Conservation (phyloP, 2,888 invertebrate species). For the Cryptophagus acutangulus region DNA sequence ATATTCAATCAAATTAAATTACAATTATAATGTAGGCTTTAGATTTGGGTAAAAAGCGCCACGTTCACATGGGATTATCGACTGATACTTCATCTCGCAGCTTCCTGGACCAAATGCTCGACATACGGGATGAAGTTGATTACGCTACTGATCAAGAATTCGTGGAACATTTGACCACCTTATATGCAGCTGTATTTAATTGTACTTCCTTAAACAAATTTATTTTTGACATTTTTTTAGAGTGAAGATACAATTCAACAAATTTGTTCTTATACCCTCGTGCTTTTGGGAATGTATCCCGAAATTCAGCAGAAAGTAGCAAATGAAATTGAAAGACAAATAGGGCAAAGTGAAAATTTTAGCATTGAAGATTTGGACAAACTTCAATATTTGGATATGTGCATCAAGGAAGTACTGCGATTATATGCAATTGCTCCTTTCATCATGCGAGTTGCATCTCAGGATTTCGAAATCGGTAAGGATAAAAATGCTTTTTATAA, state of each 20-base stretch:
- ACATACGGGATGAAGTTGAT: neutral
- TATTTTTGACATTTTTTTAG: neutral
- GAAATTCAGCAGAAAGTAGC: conserved; percentile 17
- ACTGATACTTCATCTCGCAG: no score
- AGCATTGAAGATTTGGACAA: conserved; percentile 27
- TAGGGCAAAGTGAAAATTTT: conserved; percentile 6
- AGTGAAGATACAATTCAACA: conserved; percentile 17
- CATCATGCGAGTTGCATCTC: conserved; percentile 31
- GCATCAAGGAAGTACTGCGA: conserved; percentile 37
- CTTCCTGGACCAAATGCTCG: neutral
- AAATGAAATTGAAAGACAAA: conserved; percentile 13
- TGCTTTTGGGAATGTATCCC: conserved; percentile 28
- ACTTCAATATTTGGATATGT: conserved; percentile 36
- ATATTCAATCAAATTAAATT: no score
- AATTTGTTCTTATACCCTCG: conserved; percentile 14
- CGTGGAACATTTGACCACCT: neutral
- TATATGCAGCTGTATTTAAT: neutral
- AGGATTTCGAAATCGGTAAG: conserved; percentile 31
- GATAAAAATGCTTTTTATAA: no score
- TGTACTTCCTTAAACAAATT: neutral
- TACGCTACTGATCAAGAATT: neutral
- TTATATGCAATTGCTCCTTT: conserved; percentile 38
- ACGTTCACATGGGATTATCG: no score
- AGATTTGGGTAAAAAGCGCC: no score
- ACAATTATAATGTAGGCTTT: no score